phyloP scores from a whole-genome alignment of 2,888 invertebrate species.

The Calameuta idolon region DNA sequence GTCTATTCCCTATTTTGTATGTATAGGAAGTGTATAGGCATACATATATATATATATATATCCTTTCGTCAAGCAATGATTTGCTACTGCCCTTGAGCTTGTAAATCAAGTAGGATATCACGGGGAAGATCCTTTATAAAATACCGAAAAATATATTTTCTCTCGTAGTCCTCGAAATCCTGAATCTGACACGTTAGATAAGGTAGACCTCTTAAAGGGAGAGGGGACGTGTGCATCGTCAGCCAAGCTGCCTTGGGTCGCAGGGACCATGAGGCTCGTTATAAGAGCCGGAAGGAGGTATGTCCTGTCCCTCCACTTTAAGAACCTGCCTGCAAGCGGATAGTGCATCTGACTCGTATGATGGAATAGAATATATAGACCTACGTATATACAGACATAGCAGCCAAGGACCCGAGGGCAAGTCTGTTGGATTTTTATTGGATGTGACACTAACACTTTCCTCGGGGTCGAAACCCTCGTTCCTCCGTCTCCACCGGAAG shows the following conservation, averaged over 20 bases:
- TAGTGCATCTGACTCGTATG: constrained; percentile 50
- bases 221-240: neutral
- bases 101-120: neutral
- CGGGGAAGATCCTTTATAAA: too few species aligned
- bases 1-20: too few species aligned
- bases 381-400: neutral
- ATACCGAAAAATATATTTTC: neutral
- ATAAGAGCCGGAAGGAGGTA: neutral
- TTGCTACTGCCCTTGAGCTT: neutral
- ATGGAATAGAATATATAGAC: neutral
- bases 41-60: neutral
- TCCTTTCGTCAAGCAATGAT: neutral
- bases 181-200: neutral
- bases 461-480: constrained; percentile 4
- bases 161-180: neutral
- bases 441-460: constrained; percentile 50
- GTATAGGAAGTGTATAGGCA: too few species aligned
- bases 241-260: neutral
- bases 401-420: neutral
- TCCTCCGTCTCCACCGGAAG: constrained; percentile 2
- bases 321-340: constrained; percentile 47
- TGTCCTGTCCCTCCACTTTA: constrained; percentile 36
- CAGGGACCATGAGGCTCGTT: neutral
- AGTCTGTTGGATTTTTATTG: constrained; percentile 52
- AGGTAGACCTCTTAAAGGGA: neutral